These are phyloP conservation scores for Helobdella robusta DNA, from an alignment of 2,888 invertebrate genomes.

Conservation along the genomic window DNA sequence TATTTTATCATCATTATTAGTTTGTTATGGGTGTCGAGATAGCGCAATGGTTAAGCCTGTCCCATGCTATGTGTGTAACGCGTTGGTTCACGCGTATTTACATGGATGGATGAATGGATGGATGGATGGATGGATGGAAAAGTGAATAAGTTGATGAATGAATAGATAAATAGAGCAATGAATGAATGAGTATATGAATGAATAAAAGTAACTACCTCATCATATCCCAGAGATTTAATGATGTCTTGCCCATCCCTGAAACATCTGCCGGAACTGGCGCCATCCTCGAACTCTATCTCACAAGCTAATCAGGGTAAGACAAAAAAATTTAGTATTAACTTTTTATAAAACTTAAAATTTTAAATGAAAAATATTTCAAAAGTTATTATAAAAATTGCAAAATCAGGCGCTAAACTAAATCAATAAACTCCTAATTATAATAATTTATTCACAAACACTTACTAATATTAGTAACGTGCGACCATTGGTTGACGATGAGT, in stretches of 20 bases:
- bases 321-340: background rate
- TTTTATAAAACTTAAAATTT: background rate
- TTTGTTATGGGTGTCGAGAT: background rate
- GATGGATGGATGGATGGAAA: too few species aligned
- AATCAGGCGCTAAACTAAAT: background rate
- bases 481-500: constrained; percentile 78
- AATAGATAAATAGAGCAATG: too few species aligned
- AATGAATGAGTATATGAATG: background rate
- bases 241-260: constrained; percentile 20
- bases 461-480: constrained; percentile 63
- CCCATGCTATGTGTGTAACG: too few species aligned
- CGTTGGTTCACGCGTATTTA: too few species aligned
- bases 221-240: constrained; percentile 14
- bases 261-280: constrained; percentile 2
- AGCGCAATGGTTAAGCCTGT: too few species aligned
- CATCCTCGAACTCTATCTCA: constrained; percentile 9
- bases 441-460: background rate
- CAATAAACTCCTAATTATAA: background rate
- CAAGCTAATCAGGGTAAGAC: background rate
- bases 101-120: too few species aligned
- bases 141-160: too few species aligned
- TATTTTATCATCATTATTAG: background rate
- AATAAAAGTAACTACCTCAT: constrained; percentile 13
- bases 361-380: background rate
- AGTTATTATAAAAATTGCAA: background rate